These are phyloP conservation scores for Strigamia maritima DNA, from an alignment of 2,888 invertebrate species.

Conservation along the genomic window DNA sequence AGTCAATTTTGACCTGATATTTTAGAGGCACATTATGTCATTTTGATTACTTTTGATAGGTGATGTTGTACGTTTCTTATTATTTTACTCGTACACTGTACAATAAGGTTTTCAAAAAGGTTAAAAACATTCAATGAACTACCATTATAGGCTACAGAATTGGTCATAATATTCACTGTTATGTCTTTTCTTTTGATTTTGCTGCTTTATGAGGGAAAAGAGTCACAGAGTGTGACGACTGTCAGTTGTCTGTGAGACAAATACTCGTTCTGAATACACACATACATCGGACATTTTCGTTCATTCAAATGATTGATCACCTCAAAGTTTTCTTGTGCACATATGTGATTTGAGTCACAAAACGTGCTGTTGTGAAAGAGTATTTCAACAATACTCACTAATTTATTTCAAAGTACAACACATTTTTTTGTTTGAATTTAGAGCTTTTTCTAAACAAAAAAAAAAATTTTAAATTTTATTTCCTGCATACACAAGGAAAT, in stretches of 20 bases:
- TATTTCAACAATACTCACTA: neutral
- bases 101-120: neutral
- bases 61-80: neutral
- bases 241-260: conserved; percentile 4
- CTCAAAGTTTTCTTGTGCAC: neutral
- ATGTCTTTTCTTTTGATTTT: neutral
- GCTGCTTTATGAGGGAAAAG: neutral
- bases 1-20: neutral
- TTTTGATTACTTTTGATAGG: neutral
- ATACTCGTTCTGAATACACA: neutral
- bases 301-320: neutral
- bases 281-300: neutral
- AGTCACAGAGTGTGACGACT: neutral
- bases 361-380: conserved; percentile 4
- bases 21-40: neutral
- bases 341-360: conserved; percentile 4
- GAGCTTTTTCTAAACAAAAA: neutral
- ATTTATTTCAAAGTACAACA: neutral
- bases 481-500: neutral
- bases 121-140: neutral
- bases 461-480: neutral
- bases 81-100: neutral
- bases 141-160: neutral
- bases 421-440: neutral
- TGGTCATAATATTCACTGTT: neutral